Evolutionary conservation across 1,140 invertebrate genomes (phyloP), one percentile per base, ranked within the genome.

Genomic region (Chelonus insularis): DNA sequence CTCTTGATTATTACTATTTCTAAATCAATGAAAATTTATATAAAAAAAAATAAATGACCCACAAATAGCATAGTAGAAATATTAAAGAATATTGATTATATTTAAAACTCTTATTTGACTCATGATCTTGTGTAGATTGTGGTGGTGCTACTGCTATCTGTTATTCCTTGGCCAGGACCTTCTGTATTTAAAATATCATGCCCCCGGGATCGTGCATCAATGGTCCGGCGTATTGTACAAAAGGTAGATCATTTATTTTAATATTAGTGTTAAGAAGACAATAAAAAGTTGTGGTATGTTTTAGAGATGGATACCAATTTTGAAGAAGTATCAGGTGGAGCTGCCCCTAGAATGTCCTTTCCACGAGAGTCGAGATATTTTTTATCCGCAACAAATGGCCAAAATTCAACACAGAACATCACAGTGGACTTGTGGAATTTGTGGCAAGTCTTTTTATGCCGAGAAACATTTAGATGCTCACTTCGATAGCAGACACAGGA

Each of bases 361-460:
- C 74, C 92, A 95, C 80, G 88, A 90, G 4, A 85, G 87, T 54
- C 85, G 94, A 64, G 94, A 97, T 79, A 90, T 95, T 25, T 95
- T 93, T 78, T 87, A 88, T 43, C 88, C 90, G 0, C 91, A 95
- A 71, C 91, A 96, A 77, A 83, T 86, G 23, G 86, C 91, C 65
- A 92, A 95, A 81, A 84, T 89, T 64, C 89, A 92, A 70, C 88
- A 91, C 79, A 84, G 91, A 56, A 87, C 91, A 1, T 92, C 90
- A 7, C 91, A 93, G 75, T 96, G 94, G 94, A 91, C 89, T 1
- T 97, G 95, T 76, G 88, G 91, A 34, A 87, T 94, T 60, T 97
- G 95, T 82, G 94, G 94, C 55, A 95, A 96, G 82, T 91, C 90
- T 29, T 97, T 97, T 78, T 90, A 92, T 76, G 89, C 92, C 71